Evolutionary conservation across 2,888 invertebrate genomes (phyloP).

Genomic region (Pterostichus madidus): DNA sequence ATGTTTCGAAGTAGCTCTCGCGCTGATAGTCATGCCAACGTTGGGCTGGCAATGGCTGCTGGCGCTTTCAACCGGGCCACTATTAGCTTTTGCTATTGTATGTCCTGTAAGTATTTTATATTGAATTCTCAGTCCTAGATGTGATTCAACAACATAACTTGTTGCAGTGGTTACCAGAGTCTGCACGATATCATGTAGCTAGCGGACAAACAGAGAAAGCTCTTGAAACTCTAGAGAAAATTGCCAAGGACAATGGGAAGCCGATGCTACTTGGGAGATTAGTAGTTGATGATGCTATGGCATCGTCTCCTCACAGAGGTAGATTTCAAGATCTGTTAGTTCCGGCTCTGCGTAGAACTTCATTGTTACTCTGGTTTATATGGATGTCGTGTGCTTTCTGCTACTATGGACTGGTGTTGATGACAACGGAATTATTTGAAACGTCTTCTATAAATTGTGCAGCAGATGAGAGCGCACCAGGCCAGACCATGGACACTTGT

Average conservation of each 20-base stretch:
- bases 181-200: slow-evolving; percentile 92
- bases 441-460: slow-evolving; percentile 78
- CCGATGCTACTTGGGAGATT: slow-evolving; percentile 92
- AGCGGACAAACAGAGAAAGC: slow-evolving; percentile 93
- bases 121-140: background rate
- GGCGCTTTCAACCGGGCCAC: slow-evolving; percentile 93
- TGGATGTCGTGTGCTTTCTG: slow-evolving; percentile 97
- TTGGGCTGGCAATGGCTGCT: slow-evolving; percentile 95
- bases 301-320: slow-evolving; percentile 82
- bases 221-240: slow-evolving; percentile 89
- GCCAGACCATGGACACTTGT: slow-evolving; percentile 78
- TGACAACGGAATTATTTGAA: slow-evolving; percentile 96
- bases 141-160: background rate
- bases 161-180: slow-evolving; percentile 94
- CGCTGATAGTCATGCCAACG: slow-evolving; percentile 93
- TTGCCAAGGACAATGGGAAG: slow-evolving; percentile 93
- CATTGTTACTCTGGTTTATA: slow-evolving; percentile 94
- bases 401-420: slow-evolving; percentile 95
- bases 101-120: slow-evolving; percentile 83
- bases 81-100: slow-evolving; percentile 89
- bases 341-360: slow-evolving; percentile 90
- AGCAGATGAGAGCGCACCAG: slow-evolving; percentile 71
- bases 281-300: slow-evolving; percentile 87
- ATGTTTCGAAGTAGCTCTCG: slow-evolving; percentile 94
- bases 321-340: slow-evolving; percentile 86